Percentiles rank a stretch among this genome's conserved stretches.
Evolutionary conservation across 2,888 invertebrate genomes (phyloP).

Genomic region (Trypoxylon attenuatum): DNA sequence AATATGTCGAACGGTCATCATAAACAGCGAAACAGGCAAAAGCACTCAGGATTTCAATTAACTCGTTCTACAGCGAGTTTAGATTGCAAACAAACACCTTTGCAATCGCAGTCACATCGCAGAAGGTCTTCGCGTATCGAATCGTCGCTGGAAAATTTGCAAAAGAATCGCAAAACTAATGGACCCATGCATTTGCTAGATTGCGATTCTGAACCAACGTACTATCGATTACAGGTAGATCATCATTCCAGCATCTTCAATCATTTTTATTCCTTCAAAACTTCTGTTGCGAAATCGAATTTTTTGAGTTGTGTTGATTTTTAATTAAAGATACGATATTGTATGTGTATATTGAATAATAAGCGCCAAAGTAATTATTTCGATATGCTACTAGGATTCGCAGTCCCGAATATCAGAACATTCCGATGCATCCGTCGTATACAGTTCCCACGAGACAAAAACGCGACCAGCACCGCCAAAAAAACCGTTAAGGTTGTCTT

Average conservation of each 20-base stretch:
- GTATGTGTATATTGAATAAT: too few relatives aligned
- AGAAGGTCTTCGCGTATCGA: constrained; percentile 61
- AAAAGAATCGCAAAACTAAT: constrained; percentile 59
- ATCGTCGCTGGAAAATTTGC: constrained; percentile 62
- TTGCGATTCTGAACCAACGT: constrained; percentile 84
- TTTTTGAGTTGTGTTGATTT: too few relatives aligned
- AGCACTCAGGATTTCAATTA: constrained; percentile 58
- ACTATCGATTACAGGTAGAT: constrained; percentile 75
- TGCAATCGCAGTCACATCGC: constrained; percentile 56
- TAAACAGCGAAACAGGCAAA: constrained; percentile 75
- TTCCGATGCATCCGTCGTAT: constrained; percentile 55
- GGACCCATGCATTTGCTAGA: constrained; percentile 79
- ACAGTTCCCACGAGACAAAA: constrained; percentile 73
- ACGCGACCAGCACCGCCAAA: constrained; percentile 88
- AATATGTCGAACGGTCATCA: constrained; percentile 76
- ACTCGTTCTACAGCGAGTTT: constrained; percentile 69
- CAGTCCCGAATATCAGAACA: constrained; percentile 64
- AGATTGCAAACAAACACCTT: constrained; percentile 60
- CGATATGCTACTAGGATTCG: constrained; percentile 54
- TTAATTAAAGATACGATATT: background rate
- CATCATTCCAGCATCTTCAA: too few relatives aligned
- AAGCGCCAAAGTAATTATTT: background rate
- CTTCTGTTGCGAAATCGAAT: too few relatives aligned
- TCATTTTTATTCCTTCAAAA: too few relatives aligned
- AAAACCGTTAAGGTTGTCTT: constrained; percentile 87